These are phyloP conservation scores for Siderastrea siderea DNA, from an alignment of 92 coral and sea anemone genomes.

Conservation along the genomic window DNA sequence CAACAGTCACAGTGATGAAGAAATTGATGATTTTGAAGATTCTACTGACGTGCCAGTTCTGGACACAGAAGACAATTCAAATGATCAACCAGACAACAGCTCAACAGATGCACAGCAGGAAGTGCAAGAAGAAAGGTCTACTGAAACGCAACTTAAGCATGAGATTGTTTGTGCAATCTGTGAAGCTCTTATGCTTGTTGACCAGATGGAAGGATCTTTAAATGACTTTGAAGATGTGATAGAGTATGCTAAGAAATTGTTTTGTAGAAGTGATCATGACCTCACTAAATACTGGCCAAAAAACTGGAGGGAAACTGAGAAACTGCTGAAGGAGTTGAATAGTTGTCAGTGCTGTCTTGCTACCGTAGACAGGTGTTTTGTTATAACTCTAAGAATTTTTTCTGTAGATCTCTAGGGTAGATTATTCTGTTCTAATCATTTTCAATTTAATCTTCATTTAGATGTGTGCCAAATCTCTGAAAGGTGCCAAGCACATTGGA, in stretches of 20 bases:
- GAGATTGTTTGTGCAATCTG: constrained; percentile 44
- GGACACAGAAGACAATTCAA: not conserved
- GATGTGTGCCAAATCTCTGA: constrained; percentile 59
- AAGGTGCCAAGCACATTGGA: constrained; percentile 44
- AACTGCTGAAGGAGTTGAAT: constrained; percentile 22
- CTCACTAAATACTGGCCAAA: constrained; percentile 48
- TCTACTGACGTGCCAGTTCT: not conserved
- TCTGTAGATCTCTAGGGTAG: no score
- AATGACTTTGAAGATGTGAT: constrained; percentile 64
- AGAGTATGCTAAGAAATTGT: constrained; percentile 55
- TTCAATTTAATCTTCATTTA: constrained; percentile 3
- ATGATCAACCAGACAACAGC: not conserved
- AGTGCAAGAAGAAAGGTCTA: constrained; percentile 16
- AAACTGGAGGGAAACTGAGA: constrained; percentile 57
- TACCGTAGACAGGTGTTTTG: no score
- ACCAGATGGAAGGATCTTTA: constrained; percentile 59
- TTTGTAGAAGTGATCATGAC: constrained; percentile 39
- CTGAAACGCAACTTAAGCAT: constrained; percentile 25
- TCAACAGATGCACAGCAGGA: constrained; percentile 14
- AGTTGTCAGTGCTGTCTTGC: no score
- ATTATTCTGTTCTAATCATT: no score
- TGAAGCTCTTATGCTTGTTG: constrained; percentile 52
- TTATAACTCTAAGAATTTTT: no score
- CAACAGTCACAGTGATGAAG: not conserved
- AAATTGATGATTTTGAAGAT: not conserved